A percentile compares a stretch with the other conserved stretches of the same genome.
Evolutionary conservation across 1,140 invertebrate genomes (phyloP).

Genomic region (Penaeus chinensis): DNA sequence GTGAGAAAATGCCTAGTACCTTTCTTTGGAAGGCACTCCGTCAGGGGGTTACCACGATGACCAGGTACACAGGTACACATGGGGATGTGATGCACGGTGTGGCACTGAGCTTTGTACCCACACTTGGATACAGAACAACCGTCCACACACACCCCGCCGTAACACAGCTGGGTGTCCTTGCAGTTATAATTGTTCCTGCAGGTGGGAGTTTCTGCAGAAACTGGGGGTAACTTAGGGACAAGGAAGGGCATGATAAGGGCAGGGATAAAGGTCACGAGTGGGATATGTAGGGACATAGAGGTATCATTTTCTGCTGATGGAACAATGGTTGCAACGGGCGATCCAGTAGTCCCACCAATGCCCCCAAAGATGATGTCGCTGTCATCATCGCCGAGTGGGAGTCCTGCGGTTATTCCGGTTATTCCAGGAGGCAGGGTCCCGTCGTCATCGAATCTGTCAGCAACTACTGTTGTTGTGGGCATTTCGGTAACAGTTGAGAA

Average conservation of each 20-base stretch:
- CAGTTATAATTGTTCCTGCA: slow-evolving; percentile 35
- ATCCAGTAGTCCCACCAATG: not conserved
- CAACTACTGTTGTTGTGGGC: too few species aligned
- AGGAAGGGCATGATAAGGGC: not conserved
- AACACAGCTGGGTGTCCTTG: slow-evolving; percentile 34
- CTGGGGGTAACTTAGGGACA: not conserved
- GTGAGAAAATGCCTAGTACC: slow-evolving; percentile 6
- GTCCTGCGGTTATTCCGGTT: too few species aligned
- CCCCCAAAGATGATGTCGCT: not conserved
- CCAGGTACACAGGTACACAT: slow-evolving; percentile 79
- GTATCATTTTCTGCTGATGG: not conserved
- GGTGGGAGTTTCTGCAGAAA: not conserved
- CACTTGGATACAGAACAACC: slow-evolving; percentile 69
- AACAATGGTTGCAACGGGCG: not conserved
- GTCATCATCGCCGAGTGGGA: not conserved
- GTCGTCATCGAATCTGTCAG: too few species aligned
- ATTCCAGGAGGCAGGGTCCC: too few species aligned
- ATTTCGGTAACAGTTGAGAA: too few species aligned
- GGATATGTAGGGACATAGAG: not conserved
- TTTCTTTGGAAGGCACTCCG: slow-evolving; percentile 59
- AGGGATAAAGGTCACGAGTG: not conserved
- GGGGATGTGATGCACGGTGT: slow-evolving; percentile 77
- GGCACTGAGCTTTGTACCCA: slow-evolving; percentile 83
- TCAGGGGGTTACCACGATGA: slow-evolving; percentile 64
- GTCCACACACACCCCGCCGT: slow-evolving; percentile 31